phyloP scores from a whole-genome alignment of 2,888 invertebrate species.

The Drosophila kuntzei region DNA sequence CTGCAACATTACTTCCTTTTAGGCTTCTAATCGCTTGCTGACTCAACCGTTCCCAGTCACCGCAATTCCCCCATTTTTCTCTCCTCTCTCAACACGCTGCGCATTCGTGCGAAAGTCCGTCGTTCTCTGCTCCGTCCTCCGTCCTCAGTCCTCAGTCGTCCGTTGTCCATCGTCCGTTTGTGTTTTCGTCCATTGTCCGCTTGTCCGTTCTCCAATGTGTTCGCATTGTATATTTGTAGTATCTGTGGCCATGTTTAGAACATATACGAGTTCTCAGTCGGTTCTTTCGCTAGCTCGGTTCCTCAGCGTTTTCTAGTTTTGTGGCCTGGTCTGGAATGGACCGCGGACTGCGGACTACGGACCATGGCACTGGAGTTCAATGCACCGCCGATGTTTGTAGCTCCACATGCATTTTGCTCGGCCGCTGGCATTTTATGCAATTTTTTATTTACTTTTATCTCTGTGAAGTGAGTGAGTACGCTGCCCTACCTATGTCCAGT shows the following conservation, averaged over 20 bases:
- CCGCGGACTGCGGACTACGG: slow-evolving; percentile 41
- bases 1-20: slow-evolving; percentile 82
- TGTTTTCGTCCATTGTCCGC: slow-evolving; percentile 3
- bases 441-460: slow-evolving; percentile 78
- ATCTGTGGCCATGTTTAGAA: slow-evolving; percentile 66
- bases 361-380: slow-evolving; percentile 61
- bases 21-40: slow-evolving; percentile 79
- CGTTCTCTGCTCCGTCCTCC: slow-evolving; percentile 37
- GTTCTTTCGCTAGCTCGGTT: slow-evolving; percentile 19
- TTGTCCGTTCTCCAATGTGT: slow-evolving; percentile 44
- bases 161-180: slow-evolving; percentile 1
- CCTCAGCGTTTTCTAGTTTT: slow-evolving; percentile 57
- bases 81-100: slow-evolving; percentile 23
- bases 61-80: slow-evolving; percentile 2
- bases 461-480: slow-evolving; percentile 52
- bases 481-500: slow-evolving; percentile 51
- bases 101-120: slow-evolving; percentile 81
- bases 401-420: slow-evolving; percentile 68
- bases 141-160: slow-evolving; percentile 30
- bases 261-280: slow-evolving; percentile 59
- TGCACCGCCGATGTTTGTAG: slow-evolving; percentile 63
- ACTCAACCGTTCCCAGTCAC: slow-evolving; percentile 61
- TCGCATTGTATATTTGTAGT: slow-evolving; percentile 69
- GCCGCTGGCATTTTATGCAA: slow-evolving; percentile 78
- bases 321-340: slow-evolving; percentile 49